Percentiles rank a stretch among this genome's conserved stretches.
Evolutionary conservation across 2,797 vertebrate species (phyloP).

Genomic region (Tapirus indicus): DNA sequence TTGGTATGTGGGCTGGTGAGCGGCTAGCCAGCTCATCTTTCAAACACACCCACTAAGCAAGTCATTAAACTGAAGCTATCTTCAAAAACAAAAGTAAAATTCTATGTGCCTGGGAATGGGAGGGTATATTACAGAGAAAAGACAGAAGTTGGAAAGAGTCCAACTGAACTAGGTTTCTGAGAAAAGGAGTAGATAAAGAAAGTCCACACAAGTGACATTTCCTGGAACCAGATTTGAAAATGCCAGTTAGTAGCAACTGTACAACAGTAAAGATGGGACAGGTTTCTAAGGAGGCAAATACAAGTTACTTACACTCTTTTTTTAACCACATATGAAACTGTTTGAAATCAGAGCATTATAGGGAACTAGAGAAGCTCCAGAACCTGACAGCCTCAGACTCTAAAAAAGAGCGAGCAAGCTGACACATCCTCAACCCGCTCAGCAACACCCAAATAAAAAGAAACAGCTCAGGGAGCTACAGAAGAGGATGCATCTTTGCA

Average conservation of each 20-base stretch:
- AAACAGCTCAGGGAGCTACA: background rate
- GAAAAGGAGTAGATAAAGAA: background rate
- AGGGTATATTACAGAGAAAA: background rate
- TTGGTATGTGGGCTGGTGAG: background rate
- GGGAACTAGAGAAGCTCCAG: background rate
- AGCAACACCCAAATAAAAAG: background rate
- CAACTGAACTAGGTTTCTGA: background rate
- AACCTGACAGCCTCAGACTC: background rate
- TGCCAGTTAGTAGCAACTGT: background rate
- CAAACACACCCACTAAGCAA: background rate
- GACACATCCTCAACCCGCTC: background rate
- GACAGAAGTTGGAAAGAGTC: background rate
- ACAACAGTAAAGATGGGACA: background rate
- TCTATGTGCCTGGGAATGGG: background rate
- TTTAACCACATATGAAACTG: background rate
- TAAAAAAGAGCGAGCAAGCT: background rate
- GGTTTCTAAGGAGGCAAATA: background rate
- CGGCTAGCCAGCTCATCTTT: background rate
- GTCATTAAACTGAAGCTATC: background rate
- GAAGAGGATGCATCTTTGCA: background rate
- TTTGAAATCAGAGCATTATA: constrained; percentile 16
- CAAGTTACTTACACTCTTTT: background rate
- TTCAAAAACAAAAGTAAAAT: background rate
- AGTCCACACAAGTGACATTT: background rate
- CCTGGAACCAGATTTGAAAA: background rate